Base-by-base conservation (phyloP, 2,888 invertebrate genomes). In the Apotomis turbidana region DNA sequence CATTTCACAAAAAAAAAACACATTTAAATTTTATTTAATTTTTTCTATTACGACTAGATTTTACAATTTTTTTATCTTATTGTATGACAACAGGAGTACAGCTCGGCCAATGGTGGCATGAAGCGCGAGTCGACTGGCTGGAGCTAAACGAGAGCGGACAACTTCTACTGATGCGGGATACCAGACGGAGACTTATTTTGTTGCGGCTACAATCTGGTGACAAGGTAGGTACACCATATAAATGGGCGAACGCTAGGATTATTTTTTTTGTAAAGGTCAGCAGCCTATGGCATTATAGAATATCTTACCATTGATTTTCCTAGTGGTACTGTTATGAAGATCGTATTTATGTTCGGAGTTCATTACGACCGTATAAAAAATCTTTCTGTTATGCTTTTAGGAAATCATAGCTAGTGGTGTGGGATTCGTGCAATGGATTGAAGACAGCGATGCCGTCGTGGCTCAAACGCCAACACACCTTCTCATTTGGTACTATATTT, bases 111-210 rank as follows among this genome's bases (percentile, higher is more conserved):
- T 95, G 99, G 78, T 96, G 95, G 83, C 99, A 99, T 85, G 98
- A 98, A 82, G 96, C 97, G 0, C 97, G 98, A 82, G 96, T 99
- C 46, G 99, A 99, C 88, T 99, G 99, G 99, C 92, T 99, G 52
- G 99, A 99, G 87, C 89, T 99, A 70, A 99, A 98, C 87, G 99
- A 99, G 90, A 98, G 98, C 0, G 98, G 97, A 0, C 96, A 97
- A 76, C 96, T 98, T 81, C 90, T 99, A 63, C 89, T 99, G 61
- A 97, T 98, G 82, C 94, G 99, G 0, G 99, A 99, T 86, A 98
- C 98, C 80, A 96, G 97, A 74, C 93, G 96, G 77, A 90, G 94
- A 8, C 94, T 97, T 15, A 94, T 95, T 5, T 87, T 97, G 55
- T 89, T 95, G 13, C 95, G 95, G 41, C 91, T 96, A 0, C 89